Conservation (phyloP, 2,797 vertebrate genomes). For the Rhinoraja longicauda region DNA sequence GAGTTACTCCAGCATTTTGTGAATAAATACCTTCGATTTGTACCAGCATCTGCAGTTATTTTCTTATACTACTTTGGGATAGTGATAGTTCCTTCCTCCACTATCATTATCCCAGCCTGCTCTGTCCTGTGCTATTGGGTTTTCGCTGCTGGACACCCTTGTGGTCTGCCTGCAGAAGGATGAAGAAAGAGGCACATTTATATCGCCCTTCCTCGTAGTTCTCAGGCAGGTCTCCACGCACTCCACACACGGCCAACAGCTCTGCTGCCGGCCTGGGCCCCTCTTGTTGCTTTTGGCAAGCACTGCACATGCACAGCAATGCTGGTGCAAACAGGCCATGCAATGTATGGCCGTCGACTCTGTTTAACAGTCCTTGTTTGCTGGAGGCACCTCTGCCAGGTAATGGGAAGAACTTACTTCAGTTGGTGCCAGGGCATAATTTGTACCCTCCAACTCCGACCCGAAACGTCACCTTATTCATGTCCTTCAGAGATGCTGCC, state of each 20-base stretch:
- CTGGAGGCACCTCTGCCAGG: not conserved
- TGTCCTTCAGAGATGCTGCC: too few species aligned
- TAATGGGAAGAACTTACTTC: not conserved
- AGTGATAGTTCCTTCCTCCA: too few species aligned
- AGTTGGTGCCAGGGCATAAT: not conserved
- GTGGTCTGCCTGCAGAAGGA: not conserved
- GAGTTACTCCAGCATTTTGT: too few species aligned
- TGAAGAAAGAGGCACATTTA: not conserved
- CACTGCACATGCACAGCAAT: not conserved
- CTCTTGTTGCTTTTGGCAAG: slow-evolving; percentile 5
- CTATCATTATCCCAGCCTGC: not conserved
- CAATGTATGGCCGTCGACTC: not conserved
- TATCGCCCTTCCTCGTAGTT: not conserved
- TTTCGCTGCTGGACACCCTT: not conserved
- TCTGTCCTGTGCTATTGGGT: not conserved
- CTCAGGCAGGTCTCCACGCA: not conserved
- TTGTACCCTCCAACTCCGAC: not conserved
- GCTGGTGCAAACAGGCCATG: not conserved
- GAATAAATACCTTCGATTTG: too few species aligned
- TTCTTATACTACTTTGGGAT: too few species aligned
- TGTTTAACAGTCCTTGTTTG: slow-evolving; percentile 10
- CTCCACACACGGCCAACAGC: not conserved
- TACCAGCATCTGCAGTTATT: too few species aligned
- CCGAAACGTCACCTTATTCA: too few species aligned
- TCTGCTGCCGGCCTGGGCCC: not conserved